Evolutionary conservation across 2,113 vertebrate species (phyloP).

Genomic region (Octodon degus): DNA sequence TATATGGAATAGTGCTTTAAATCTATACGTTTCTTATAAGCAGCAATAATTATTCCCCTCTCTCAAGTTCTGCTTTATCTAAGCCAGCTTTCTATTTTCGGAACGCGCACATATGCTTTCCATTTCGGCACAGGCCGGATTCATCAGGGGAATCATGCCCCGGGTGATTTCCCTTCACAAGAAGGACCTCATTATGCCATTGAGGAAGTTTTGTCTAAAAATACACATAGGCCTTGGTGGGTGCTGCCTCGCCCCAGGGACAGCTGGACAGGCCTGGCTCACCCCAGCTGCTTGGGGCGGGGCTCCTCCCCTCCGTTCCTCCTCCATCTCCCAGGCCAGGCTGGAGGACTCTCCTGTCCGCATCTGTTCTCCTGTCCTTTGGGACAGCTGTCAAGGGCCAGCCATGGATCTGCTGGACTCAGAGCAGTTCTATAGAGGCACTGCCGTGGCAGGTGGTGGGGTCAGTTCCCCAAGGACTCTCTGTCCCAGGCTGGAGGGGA

Average conservation of each 20-base stretch:
- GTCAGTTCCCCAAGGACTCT: background rate
- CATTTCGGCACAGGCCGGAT: constrained; percentile 66
- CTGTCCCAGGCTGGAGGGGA: background rate
- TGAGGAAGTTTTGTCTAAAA: constrained; percentile 74
- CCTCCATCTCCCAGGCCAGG: background rate
- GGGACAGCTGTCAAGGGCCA: background rate
- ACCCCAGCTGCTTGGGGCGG: constrained; percentile 56
- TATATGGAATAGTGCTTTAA: constrained; percentile 20
- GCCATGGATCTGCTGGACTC: background rate
- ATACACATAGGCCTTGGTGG: background rate
- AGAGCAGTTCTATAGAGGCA: background rate
- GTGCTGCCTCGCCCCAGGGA: constrained; percentile 18
- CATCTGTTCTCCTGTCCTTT: background rate
- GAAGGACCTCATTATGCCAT: constrained; percentile 61
- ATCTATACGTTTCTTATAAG: constrained; percentile 27
- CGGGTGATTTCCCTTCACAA: constrained; percentile 74
- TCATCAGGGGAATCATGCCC: constrained; percentile 69
- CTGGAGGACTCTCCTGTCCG: background rate
- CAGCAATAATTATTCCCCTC: constrained; percentile 53
- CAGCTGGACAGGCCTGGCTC: constrained; percentile 32
- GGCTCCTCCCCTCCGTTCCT: background rate
- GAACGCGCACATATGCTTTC: constrained; percentile 74
- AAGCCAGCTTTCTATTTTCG: constrained; percentile 74
- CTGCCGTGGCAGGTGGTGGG: background rate
- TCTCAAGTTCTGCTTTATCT: constrained; percentile 61